Base-by-base conservation (phyloP, 2,113 vertebrate genomes). In the Delphinus delphis region DNA sequence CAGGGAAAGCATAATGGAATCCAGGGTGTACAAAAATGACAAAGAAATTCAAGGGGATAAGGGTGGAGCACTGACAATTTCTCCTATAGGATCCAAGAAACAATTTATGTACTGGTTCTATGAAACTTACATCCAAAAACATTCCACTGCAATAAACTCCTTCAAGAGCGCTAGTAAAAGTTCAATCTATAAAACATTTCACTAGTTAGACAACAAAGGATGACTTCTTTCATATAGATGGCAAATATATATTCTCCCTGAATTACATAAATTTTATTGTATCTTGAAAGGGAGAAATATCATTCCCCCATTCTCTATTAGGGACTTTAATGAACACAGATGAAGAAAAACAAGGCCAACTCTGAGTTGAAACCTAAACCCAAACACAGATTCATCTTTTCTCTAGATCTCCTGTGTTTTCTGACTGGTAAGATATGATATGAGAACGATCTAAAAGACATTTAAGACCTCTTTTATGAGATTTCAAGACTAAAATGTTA, bases 141-240 rank as follows among this genome's bases (percentile, higher is more conserved):
- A 60, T 77, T 50, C 55, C 55, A 68, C 88, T 89, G 82, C 74
- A 96, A 94, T 38, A 83, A 85, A 76, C 88, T 38, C 28, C 2
- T 91, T 31, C 28, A 47, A 96, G 23, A 94, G 2, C 93, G n/a
- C 2, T 53, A 90, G 14, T 60, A 73, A 98, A 95, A 92, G 20
- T 38, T 36, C 86, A 90, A 82, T 84, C 18, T 74, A 21, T 28
- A 92, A 87, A 73, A 41, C 36, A 74, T 23, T 96, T 88, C 68
- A 82, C 15, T 63, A 86, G 31, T 80, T 83, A n/a, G 12, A 79
- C 86, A 97, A 81, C 3, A 94, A 89, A 33, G 76, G 17, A 80
- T 97, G 53, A 31, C 70, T 95, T 94, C 90, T 90, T 96, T 94
- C 33, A 25, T 58, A 47, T 23, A 96, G 33, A 86, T 70, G 91